Percentiles rank a stretch among this genome's conserved stretches.
These are phyloP conservation scores for Danio choprae DNA, from an alignment of 2,797 vertebrate genomes.

Conservation along the genomic window DNA sequence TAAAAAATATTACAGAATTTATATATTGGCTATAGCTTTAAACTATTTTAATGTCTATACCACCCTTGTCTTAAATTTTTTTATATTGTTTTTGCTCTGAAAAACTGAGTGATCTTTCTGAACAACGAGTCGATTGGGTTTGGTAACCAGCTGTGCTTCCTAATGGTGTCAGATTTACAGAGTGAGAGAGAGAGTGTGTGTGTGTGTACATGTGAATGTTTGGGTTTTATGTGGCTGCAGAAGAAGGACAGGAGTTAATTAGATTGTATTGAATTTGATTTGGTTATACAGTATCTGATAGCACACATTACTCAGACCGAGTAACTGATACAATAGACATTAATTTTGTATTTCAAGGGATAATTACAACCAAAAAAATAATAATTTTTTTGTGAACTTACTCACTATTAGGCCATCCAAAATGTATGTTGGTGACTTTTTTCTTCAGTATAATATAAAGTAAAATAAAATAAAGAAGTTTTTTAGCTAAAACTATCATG, in stretches of 20 bases:
- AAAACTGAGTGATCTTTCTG: background rate
- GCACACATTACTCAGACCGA: background rate
- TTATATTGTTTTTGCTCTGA: background rate
- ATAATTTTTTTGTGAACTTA: background rate
- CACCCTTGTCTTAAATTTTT: background rate
- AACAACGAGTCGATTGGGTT: background rate
- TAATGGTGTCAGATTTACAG: slow-evolving; percentile 14
- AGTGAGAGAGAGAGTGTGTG: background rate
- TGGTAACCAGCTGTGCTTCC: slow-evolving; percentile 1
- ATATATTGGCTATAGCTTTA: background rate
- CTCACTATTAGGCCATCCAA: too few species aligned
- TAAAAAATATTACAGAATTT: background rate
- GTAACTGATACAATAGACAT: background rate
- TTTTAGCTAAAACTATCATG: background rate
- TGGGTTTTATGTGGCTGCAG: background rate
- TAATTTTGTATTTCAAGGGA: background rate
- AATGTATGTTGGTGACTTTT: background rate
- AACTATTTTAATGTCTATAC: background rate
- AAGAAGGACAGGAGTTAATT: background rate
- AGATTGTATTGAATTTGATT: slow-evolving; percentile 25
- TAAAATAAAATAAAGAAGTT: background rate
- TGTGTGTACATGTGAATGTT: background rate
- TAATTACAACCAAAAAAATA: too few species aligned
- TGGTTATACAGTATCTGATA: slow-evolving; percentile 17
- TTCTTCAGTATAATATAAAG: background rate